Evolutionary conservation across 2,113 vertebrate genomes (phyloP).

Genomic region (Erinaceus europaeus): DNA sequence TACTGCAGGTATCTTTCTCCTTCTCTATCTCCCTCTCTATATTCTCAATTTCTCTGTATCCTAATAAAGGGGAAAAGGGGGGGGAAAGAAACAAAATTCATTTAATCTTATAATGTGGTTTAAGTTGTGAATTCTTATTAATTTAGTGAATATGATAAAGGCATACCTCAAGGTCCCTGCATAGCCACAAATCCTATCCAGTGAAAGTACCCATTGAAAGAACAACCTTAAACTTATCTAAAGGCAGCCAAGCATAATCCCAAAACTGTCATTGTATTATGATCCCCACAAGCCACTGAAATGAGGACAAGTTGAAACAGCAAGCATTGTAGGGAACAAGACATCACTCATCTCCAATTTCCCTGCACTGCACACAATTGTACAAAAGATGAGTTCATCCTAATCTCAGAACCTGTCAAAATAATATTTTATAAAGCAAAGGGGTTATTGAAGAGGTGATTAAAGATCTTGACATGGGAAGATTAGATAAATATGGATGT

Average conservation of each 20-base stretch:
- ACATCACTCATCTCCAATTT: background rate
- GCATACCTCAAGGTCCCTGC: background rate
- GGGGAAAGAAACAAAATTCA: too few species aligned
- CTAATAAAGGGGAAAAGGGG: too few species aligned
- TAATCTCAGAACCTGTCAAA: background rate
- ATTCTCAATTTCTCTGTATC: too few species aligned
- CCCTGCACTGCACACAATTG: too few species aligned
- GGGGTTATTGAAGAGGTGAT: background rate
- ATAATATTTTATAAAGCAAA: background rate
- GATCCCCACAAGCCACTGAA: background rate
- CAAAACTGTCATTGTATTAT: background rate
- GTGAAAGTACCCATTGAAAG: background rate
- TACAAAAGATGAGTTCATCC: background rate
- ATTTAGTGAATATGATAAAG: background rate
- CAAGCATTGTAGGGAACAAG: background rate
- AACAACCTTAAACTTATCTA: background rate
- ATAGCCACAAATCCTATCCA: background rate
- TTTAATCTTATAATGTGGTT: background rate
- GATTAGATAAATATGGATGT: background rate
- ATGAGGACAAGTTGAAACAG: background rate
- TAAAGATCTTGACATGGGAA: background rate
- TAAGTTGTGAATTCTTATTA: conserved; percentile 1
- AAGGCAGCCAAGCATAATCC: background rate
- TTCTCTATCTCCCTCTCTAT: too few species aligned
- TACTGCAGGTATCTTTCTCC: too few species aligned